phyloP scores from a whole-genome alignment of 2,113 vertebrate genomes.

The Falco punctatus region DNA sequence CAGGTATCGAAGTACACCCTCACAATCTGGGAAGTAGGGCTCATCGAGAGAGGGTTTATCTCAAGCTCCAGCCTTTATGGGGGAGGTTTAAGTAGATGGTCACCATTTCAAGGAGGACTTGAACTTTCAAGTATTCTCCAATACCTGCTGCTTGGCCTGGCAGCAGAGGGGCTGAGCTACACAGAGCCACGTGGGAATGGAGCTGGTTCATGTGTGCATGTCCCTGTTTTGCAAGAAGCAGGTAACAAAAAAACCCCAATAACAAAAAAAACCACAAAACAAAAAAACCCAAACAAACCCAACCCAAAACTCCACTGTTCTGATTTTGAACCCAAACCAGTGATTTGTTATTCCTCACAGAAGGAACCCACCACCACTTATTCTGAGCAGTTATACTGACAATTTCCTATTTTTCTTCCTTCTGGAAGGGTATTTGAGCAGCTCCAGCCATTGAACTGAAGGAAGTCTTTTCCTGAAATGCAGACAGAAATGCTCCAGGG shows the following conservation, averaged over 20 bases:
- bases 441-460: slow-evolving; percentile 9
- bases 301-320: not conserved
- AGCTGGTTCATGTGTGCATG: not conserved
- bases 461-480: slow-evolving; percentile 15
- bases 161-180: not conserved
- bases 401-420: not conserved
- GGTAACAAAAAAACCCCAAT: not conserved
- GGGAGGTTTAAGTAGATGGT: not conserved
- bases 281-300: no score
- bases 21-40: not conserved
- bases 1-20: not conserved
- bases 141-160: rapidly evolving
- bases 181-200: rapidly evolving
- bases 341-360: not conserved
- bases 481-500: not conserved
- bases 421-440: not conserved
- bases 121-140: not conserved
- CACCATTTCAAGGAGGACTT: not conserved
- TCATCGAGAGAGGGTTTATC: not conserved
- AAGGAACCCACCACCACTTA: rapidly evolving
- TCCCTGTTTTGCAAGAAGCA: not conserved
- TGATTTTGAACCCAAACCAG: not conserved
- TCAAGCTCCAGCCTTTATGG: not conserved
- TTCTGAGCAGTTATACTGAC: not conserved
- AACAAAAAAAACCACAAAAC: not conserved